phyloP scores from a whole-genome alignment of 35 echinoderm and acorn worm species.

The Amphiura filiformis region DNA sequence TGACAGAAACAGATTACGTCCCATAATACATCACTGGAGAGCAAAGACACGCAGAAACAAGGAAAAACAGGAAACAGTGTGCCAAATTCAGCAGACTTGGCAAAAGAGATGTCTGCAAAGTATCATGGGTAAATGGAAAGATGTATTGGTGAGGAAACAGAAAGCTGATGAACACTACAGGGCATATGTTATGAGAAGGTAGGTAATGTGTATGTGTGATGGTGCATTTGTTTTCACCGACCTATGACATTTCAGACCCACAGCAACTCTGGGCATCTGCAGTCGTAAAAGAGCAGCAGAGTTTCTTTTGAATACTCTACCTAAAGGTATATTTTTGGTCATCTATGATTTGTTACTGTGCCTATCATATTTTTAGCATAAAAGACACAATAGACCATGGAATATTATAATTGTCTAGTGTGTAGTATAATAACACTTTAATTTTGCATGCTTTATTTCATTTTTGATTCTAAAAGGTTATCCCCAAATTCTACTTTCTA shows the following conservation, averaged over 20 bases:
- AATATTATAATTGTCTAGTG: neutral
- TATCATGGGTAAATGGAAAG: neutral
- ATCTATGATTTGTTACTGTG: neutral
- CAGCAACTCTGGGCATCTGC: too few species aligned
- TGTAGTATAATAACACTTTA: neutral
- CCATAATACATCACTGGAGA: neutral
- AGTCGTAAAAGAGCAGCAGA: neutral
- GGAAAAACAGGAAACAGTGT: neutral
- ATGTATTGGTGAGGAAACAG: neutral
- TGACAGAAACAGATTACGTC: neutral
- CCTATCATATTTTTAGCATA: neutral
- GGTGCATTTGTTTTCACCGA: too few species aligned
- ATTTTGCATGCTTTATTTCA: neutral
- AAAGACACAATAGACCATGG: neutral
- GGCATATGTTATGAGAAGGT: neutral
- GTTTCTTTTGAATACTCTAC: neutral
- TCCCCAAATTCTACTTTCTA: neutral
- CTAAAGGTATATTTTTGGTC: neutral
- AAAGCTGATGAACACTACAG: neutral
- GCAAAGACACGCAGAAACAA: neutral
- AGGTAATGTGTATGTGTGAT: too few species aligned
- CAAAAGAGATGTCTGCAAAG: neutral
- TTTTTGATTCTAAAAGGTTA: neutral
- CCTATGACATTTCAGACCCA: too few species aligned
- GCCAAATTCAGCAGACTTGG: neutral